phyloP scores from a whole-genome alignment of 1,140 invertebrate genomes.

The Pinna nobilis region DNA sequence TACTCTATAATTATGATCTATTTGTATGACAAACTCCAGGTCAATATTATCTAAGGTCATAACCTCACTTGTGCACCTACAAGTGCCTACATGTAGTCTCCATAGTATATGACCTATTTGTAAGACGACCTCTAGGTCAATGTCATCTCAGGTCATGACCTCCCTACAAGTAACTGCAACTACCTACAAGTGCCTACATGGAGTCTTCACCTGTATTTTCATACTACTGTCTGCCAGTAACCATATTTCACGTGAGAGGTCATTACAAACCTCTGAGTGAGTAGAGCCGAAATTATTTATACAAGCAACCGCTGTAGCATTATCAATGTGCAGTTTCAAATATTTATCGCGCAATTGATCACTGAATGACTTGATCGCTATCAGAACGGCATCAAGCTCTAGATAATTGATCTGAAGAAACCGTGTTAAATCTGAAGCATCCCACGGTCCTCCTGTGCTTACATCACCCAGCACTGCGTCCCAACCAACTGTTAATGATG shows the following conservation, averaged over 20 bases:
- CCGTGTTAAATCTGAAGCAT: not conserved
- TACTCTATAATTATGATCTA: too few relatives aligned
- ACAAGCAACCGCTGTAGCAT: constrained; percentile 17
- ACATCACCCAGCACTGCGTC: not conserved
- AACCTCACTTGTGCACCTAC: too few relatives aligned
- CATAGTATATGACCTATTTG: too few relatives aligned
- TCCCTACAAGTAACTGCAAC: too few relatives aligned
- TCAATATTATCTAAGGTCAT: too few relatives aligned
- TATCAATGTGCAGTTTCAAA: constrained; percentile 20
- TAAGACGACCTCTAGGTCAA: too few relatives aligned
- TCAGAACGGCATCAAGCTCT: constrained; percentile 22
- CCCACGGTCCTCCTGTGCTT: constrained; percentile 19
- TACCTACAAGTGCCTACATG: too few relatives aligned
- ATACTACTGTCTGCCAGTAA: too few relatives aligned
- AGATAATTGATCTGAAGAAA: constrained; percentile 25
- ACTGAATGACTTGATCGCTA: constrained; percentile 12
- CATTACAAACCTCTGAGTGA: not conserved
- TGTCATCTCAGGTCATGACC: too few relatives aligned
- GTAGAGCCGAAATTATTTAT: constrained; percentile 34
- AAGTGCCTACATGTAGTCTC: too few relatives aligned
- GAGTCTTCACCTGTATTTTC: too few relatives aligned
- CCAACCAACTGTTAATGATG: constrained; percentile 13
- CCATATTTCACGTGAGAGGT: constrained; percentile 10
- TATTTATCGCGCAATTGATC: not conserved
- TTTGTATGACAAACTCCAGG: too few relatives aligned